A percentile compares a stretch with the other conserved stretches of the same genome.
Conservation (phyloP, 2,888 invertebrate genomes). For the Drosophila kambysellisi region DNA sequence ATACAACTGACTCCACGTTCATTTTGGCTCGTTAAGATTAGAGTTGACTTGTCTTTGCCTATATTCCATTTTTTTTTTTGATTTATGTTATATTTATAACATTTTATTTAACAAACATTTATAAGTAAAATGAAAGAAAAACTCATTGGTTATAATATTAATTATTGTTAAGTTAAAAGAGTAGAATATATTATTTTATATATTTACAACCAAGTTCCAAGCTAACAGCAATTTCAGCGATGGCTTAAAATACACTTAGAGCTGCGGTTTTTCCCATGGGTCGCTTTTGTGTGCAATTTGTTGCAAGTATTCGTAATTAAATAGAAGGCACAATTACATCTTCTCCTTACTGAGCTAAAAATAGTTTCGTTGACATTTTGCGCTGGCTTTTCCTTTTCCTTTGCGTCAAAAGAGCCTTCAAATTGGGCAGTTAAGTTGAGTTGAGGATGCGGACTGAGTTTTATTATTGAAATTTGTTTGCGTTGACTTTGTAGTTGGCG, state of each 20-base stretch:
- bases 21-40: slow-evolving; percentile 3
- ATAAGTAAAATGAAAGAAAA: not conserved
- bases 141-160: not conserved
- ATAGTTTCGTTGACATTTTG: slow-evolving; percentile 48
- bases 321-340: slow-evolving; percentile 51
- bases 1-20: slow-evolving; percentile 8
- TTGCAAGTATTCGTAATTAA: slow-evolving; percentile 40
- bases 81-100: not conserved
- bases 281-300: slow-evolving; percentile 20
- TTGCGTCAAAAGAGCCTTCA: slow-evolving; percentile 43
- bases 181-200: not conserved
- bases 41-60: not conserved
- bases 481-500: slow-evolving; percentile 52
- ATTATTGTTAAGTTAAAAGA: not conserved
- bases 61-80: not conserved
- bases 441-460: slow-evolving; percentile 32
- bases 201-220: not conserved
- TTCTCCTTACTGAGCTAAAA: slow-evolving; percentile 18
- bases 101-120: no score
- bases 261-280: not conserved
- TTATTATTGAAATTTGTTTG: slow-evolving; percentile 77
- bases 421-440: slow-evolving; percentile 18
- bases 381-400: slow-evolving; percentile 9
- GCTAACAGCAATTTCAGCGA: not conserved
- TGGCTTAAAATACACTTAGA: not conserved